Evolutionary conservation across 2,797 vertebrate species (phyloP), one percentile per base, ranked within the genome.

Genomic region (Bradypodion ventrale): DNA sequence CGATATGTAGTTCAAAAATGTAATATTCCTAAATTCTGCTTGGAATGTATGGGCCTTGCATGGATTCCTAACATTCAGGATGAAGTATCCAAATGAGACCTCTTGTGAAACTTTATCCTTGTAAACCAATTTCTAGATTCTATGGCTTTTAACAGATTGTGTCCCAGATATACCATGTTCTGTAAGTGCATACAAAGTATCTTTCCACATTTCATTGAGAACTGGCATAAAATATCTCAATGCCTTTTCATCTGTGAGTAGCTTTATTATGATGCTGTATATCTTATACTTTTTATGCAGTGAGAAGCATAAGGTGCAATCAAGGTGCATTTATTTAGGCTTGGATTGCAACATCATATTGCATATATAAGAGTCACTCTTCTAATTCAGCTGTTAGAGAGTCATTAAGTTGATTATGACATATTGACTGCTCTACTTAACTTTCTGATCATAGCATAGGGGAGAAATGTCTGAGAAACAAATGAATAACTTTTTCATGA

Each of bases 361-460:
- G 84, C 91, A 88, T 93, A 91, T 93, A 93, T 94, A 94, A 93
- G 88, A 93, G 90, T 93, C 93, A 91, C 77, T 89, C 83, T 92
- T 82, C 80, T 94, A 92, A 93, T 94, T 93, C 91, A 93, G 89
- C 91, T 93, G 90, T 94, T 94, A 93, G 89, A 88, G 92, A 93
- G 92, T 93, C 92, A 94, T 94, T 94, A 94, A 89, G 79, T 89
- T 94, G 94, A 93, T 93, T 93, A 89, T 88, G 85, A 88, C 63
- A 46, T 93, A 93, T 93, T 89, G 92, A 93, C 91, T 94, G 83
- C 87, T 87, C 86, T 89, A 90, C 88, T 93, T 92, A 89, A 87
- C 85, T 89, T 80, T 63, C 83, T 32, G 32, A 90, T 90, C 90
- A 80, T 92, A 78, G 88, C 82, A 68, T 76, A 72, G 87, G 72